Percentiles rank a stretch among this genome's conserved stretches.
Conservation (phyloP, 1,140 invertebrate species). For the Magallana angulata region DNA sequence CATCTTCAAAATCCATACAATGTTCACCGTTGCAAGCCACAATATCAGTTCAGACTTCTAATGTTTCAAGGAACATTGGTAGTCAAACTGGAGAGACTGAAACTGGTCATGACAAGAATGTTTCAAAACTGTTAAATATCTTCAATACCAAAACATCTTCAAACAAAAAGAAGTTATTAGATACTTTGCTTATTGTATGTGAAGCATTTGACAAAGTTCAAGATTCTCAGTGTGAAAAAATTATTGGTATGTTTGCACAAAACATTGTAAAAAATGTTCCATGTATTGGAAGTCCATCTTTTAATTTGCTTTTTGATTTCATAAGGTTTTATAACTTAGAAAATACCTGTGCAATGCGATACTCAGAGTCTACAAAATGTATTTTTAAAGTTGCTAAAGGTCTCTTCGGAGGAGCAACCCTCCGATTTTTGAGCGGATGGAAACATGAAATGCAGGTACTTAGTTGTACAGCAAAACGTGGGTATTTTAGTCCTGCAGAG, state of each 20-base stretch:
- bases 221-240: no score
- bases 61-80: not conserved
- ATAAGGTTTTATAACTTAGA: not conserved
- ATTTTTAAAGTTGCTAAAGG: not conserved
- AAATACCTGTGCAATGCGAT: conserved; percentile 1
- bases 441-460: not conserved
- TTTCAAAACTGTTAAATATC: not conserved
- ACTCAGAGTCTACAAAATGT: not conserved
- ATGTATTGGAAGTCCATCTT: not conserved
- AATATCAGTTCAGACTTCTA: not conserved
- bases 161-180: not conserved
- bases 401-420: not conserved
- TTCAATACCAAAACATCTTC: not conserved
- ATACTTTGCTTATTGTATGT: not conserved
- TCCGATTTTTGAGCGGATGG: conserved; percentile 1
- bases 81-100: not conserved
- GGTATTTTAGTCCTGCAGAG: conserved; percentile 1
- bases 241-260: not conserved
- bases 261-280: not conserved
- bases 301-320: not conserved
- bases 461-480: not conserved
- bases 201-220: not conserved
- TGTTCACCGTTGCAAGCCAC: not conserved
- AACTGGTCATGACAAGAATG: not conserved
- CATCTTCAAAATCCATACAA: not conserved